These are phyloP conservation scores for Choloepus didactylus DNA, from an alignment of 2,797 vertebrate genomes.

Conservation along the genomic window DNA sequence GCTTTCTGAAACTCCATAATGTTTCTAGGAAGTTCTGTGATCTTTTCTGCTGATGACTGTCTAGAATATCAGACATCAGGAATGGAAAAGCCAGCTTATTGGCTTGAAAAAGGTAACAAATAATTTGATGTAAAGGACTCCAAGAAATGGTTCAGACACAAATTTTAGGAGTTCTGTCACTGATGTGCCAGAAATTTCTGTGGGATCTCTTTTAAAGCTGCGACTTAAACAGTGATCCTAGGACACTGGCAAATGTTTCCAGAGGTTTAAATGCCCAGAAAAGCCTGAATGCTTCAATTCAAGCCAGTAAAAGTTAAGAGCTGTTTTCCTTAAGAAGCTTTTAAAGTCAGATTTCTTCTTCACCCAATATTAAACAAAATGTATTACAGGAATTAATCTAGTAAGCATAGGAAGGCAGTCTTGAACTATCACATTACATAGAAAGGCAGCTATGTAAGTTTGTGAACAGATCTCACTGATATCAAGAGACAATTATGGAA, in stretches of 20 bases:
- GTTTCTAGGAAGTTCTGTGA: constrained; percentile 24
- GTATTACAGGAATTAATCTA: constrained; percentile 33
- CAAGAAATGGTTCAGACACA: constrained; percentile 3
- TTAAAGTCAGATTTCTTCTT: constrained; percentile 50
- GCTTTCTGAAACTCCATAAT: background rate
- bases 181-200: background rate
- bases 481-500: background rate
- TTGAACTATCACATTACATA: background rate
- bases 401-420: constrained; percentile 10
- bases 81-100: constrained; percentile 53
- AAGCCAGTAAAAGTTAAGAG: constrained; percentile 52
- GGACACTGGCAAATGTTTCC: constrained; percentile 12
- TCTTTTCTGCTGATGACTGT: constrained; percentile 9
- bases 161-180: background rate
- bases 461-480: background rate
- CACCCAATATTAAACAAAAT: constrained; percentile 46
- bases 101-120: constrained; percentile 47
- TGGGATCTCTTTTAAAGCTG: constrained; percentile 49
- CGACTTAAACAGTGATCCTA: background rate
- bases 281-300: constrained; percentile 18
- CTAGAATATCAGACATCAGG: constrained; percentile 53
- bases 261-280: constrained; percentile 23
- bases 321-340: constrained; percentile 53
- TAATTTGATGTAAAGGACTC: background rate
- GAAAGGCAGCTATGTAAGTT: background rate